A percentile compares a stretch with the other conserved stretches of the same genome.
These are phyloP conservation scores for Paralichthys olivaceus DNA, from an alignment of 2,113 vertebrate genomes.

Conservation along the genomic window DNA sequence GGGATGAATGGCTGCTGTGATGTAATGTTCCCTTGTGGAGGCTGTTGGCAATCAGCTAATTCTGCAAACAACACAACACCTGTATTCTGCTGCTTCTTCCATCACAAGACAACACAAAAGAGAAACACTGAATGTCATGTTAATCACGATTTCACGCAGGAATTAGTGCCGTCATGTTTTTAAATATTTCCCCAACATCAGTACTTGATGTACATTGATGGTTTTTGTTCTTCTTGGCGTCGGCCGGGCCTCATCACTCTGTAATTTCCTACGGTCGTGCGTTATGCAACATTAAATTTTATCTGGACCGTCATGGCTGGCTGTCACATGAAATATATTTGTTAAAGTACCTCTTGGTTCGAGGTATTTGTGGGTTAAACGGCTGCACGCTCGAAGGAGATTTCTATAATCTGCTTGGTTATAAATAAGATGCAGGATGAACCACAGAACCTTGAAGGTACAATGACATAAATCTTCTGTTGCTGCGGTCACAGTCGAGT, in stretches of 20 bases:
- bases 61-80: constrained; percentile 55
- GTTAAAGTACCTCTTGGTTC: not conserved
- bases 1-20: constrained; percentile 55
- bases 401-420: constrained; percentile 33
- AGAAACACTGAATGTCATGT: not conserved
- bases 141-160: not conserved
- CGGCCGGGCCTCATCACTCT: not conserved
- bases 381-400: constrained; percentile 1
- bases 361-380: constrained; percentile 29
- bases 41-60: constrained; percentile 58
- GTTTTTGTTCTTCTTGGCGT: not conserved
- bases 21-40: constrained; percentile 54
- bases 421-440: constrained; percentile 26
- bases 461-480: constrained; percentile 21
- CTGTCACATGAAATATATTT: not conserved
- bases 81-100: constrained; percentile 26
- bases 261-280: too few species aligned
- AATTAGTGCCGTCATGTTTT: not conserved
- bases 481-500: not conserved
- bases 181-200: not conserved
- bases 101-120: not conserved
- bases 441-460: constrained; percentile 1
- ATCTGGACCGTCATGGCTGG: too few species aligned
- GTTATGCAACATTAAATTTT: too few species aligned
- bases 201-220: too few species aligned